A percentile compares a stretch with the other conserved stretches of the same genome.
These are phyloP conservation scores for Sebastes nivosus DNA, from an alignment of 2,797 vertebrate species.

Conservation along the genomic window DNA sequence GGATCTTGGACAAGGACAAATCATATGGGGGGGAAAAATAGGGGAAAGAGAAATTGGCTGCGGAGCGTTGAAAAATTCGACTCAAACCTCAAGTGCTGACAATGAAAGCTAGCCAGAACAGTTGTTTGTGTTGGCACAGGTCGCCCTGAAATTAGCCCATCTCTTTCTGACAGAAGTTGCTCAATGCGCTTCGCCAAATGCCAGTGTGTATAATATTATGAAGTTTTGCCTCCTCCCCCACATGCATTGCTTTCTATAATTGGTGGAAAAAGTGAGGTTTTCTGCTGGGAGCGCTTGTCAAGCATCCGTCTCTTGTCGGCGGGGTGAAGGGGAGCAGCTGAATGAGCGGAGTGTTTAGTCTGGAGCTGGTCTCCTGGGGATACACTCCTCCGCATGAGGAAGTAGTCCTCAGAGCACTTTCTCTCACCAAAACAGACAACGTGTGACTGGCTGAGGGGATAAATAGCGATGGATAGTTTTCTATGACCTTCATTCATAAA, in stretches of 20 bases:
- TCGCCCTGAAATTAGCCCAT: constrained; percentile 88
- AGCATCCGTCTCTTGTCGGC: constrained; percentile 90
- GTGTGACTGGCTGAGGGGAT: constrained; percentile 44
- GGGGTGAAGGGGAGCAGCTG: constrained; percentile 87
- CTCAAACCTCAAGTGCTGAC: constrained; percentile 86
- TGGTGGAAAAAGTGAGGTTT: constrained; percentile 91
- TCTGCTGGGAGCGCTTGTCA: constrained; percentile 90
- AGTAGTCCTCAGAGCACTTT: constrained; percentile 82
- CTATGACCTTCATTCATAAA: constrained; percentile 28
- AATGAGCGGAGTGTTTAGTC: constrained; percentile 92
- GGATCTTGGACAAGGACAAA: constrained; percentile 77
- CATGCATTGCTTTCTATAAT: constrained; percentile 79
- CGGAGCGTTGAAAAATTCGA: constrained; percentile 68
- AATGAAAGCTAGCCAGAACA: constrained; percentile 86
- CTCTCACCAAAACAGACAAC: constrained; percentile 26
- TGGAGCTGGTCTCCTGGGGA: constrained; percentile 90
- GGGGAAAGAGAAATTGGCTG: constrained; percentile 78
- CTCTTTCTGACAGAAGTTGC: constrained; percentile 85
- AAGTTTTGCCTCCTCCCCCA: constrained; percentile 74
- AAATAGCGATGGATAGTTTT: constrained; percentile 39
- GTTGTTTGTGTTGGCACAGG: constrained; percentile 91
- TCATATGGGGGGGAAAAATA: constrained; percentile 62
- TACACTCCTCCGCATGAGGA: constrained; percentile 85
- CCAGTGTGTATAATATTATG: constrained; percentile 86
- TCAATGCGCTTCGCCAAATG: constrained; percentile 79